These are phyloP conservation scores for Catharus bicknelli DNA, from an alignment of 2,113 vertebrate species.

Conservation along the genomic window DNA sequence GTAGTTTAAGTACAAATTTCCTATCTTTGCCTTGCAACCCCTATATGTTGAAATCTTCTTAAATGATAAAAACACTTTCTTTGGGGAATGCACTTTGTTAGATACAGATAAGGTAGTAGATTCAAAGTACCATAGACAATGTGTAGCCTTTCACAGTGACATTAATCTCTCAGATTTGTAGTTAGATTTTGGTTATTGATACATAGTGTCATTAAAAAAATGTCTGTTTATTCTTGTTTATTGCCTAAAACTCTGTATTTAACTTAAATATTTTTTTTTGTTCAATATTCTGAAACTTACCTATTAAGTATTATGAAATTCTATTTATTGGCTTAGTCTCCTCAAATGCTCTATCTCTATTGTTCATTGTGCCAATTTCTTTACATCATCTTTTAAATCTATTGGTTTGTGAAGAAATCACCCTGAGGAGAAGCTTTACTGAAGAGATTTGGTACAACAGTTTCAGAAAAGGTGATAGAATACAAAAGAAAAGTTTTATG, in stretches of 20 bases:
- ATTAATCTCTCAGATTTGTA: not conserved
- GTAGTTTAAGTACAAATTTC: not conserved
- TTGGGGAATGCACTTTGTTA: not conserved
- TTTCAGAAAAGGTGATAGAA: not conserved
- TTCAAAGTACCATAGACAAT: not conserved
- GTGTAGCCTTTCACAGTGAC: not conserved
- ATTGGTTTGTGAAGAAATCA: not conserved
- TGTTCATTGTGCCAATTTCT: not conserved
- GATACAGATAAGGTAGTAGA: too few relatives aligned
- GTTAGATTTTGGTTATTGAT: not conserved
- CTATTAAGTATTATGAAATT: not conserved
- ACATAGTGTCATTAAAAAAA: rapidly evolving
- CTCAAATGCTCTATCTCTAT: not conserved
- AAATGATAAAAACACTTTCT: not conserved
- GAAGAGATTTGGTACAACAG: not conserved
- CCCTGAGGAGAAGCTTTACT: not conserved
- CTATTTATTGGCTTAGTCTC: not conserved
- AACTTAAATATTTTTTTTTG: not conserved
- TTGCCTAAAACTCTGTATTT: not conserved
- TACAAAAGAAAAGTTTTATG: not conserved
- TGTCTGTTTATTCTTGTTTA: not conserved
- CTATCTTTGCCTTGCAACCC: too few relatives aligned
- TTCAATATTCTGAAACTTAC: not conserved
- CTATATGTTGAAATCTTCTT: not conserved
- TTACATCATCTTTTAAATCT: not conserved